Conservation (phyloP, 2,113 vertebrate genomes). For the Cryptomyrus ogoouensis region DNA sequence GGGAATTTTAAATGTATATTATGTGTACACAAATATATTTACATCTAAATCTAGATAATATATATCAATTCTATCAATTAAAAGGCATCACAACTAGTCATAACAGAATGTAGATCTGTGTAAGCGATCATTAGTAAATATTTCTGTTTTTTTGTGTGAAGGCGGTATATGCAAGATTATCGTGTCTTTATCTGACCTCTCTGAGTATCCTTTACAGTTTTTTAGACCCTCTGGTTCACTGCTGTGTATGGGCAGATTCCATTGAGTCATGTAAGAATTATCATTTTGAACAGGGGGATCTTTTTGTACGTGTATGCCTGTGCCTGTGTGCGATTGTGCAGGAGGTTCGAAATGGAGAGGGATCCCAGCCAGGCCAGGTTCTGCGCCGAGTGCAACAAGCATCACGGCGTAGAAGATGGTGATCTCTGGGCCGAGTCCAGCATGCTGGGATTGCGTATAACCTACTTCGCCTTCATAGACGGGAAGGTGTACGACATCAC, state of each 20-base stretch:
- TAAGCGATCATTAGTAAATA: background rate
- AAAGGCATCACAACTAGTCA: background rate
- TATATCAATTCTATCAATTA: background rate
- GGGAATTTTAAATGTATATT: background rate
- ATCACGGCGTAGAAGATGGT: conserved; percentile 82
- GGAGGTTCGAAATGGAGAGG: conserved; percentile 86
- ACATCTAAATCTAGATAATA: background rate
- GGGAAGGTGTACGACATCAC: conserved; percentile 88
- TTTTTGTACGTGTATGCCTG: background rate
- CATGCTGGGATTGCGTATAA: conserved; percentile 86
- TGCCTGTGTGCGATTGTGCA: conserved; percentile 34
- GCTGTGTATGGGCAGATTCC: background rate
- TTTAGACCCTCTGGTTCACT: background rate
- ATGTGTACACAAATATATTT: background rate
- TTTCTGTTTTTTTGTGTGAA: background rate
- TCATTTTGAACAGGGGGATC: background rate
- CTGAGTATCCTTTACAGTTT: background rate
- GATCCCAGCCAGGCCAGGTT: conserved; percentile 75
- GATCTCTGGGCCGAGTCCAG: conserved; percentile 94
- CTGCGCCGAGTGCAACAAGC: conserved; percentile 75
- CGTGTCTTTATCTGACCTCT: background rate
- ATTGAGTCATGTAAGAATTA: background rate
- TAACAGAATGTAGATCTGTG: background rate
- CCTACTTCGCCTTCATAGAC: conserved; percentile 87
- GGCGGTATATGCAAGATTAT: background rate